These are phyloP conservation scores for Bellardia pandia DNA, from an alignment of 2,888 invertebrate species.

Conservation along the genomic window DNA sequence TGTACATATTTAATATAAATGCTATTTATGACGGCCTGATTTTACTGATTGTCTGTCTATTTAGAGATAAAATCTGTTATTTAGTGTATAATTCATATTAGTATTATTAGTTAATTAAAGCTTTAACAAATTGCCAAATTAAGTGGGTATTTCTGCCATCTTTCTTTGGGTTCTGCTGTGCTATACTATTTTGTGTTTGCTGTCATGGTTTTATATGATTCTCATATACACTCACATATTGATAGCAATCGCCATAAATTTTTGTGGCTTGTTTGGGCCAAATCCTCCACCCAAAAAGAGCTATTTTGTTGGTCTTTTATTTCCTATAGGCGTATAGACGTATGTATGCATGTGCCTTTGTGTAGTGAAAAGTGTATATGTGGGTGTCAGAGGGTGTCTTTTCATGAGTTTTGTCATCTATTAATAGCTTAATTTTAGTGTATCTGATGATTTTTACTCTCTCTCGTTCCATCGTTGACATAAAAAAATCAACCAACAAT, in stretches of 20 bases:
- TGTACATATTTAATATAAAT: not conserved
- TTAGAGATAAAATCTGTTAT: conserved; percentile 1
- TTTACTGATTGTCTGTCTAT: not conserved
- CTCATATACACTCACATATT: not conserved
- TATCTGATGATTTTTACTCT: not conserved
- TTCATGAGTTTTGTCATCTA: conserved; percentile 51
- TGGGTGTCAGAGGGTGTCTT: conserved; percentile 19
- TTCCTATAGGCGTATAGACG: not conserved
- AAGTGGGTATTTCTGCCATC: not conserved
- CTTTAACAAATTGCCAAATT: conserved; percentile 43
- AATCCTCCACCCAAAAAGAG: not conserved
- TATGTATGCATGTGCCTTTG: not conserved
- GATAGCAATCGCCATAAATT: conserved; percentile 44
- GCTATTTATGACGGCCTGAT: not conserved
- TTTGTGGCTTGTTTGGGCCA: not conserved
- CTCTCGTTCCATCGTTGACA: not conserved
- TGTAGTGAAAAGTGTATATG: not conserved
- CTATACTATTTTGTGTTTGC: not conserved
- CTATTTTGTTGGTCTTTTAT: conserved; percentile 7
- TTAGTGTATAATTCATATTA: conserved; percentile 14
- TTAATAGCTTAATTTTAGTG: conserved; percentile 58
- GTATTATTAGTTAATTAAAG: conserved; percentile 38
- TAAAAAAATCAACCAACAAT: conserved; percentile 17
- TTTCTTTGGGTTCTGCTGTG: too few relatives aligned
- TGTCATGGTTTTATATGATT: not conserved